Evolutionary conservation across 2,888 invertebrate species (phyloP).

Genomic region (Chalcosyrphus nemorum): DNA sequence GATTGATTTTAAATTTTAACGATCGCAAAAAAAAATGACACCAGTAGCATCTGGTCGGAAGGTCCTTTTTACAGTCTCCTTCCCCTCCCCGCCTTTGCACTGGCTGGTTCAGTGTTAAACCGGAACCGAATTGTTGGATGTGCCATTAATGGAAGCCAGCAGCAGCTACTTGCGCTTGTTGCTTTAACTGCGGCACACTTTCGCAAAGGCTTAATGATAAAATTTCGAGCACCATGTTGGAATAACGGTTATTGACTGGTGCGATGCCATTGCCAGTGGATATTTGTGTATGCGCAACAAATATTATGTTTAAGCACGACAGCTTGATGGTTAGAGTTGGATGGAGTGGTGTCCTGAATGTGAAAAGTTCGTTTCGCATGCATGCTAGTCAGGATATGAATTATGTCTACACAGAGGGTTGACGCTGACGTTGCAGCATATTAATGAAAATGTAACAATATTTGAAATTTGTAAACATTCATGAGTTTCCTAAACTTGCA

Average conservation of each 20-base stretch:
- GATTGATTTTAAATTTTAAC: conserved; percentile 66
- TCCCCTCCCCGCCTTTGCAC: not conserved
- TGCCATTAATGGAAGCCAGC: conserved; percentile 32
- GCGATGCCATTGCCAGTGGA: not conserved
- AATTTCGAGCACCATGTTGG: conserved; percentile 50
- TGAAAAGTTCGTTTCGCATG: not conserved
- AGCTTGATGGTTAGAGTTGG: not conserved
- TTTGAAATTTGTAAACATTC: conserved; percentile 33
- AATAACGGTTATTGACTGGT: conserved; percentile 54
- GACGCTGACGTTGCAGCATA: not conserved
- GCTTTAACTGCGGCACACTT: conserved; percentile 59
- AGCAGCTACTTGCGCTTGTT: conserved; percentile 56
- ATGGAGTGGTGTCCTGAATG: not conserved
- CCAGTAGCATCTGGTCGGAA: conserved; percentile 24
- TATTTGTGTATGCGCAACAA: conserved; percentile 1
- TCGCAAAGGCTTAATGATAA: conserved; percentile 42
- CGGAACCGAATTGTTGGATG: conserved; percentile 12
- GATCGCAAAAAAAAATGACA: conserved; percentile 34
- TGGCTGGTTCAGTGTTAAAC: no score
- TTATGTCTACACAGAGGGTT: not conserved
- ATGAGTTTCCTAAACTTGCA: conserved; percentile 7
- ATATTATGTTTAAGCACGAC: conserved; percentile 6
- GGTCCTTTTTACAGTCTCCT: conserved; percentile 4
- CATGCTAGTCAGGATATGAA: not conserved
- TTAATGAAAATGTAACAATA: conserved; percentile 25